Percentiles rank a stretch among this genome's conserved stretches.
phyloP scores from a whole-genome alignment of 1,140 invertebrate genomes.

The Pogonognathellus flavescens region DNA sequence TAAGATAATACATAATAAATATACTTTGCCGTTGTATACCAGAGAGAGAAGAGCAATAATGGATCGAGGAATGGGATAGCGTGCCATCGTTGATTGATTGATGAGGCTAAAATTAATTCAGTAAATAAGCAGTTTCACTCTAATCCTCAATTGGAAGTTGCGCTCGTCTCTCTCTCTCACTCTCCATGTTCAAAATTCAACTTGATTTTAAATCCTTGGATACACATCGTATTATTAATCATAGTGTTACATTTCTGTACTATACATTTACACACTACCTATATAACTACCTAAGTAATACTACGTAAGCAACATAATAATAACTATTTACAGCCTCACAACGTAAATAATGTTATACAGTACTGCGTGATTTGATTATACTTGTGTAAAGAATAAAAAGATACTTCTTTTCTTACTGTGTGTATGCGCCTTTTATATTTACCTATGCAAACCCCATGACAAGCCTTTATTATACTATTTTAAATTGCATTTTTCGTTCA shows the following conservation, averaged over 20 bases:
- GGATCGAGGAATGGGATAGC: slow-evolving; percentile 46
- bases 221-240: neutral
- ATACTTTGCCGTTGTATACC: neutral
- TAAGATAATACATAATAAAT: slow-evolving; percentile 39
- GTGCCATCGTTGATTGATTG: slow-evolving; percentile 64
- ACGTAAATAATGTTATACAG: too few species aligned
- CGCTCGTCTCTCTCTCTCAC: neutral
- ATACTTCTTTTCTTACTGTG: too few species aligned
- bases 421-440: too few species aligned
- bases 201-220: slow-evolving; percentile 26
- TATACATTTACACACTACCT: neutral
- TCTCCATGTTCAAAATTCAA: neutral
- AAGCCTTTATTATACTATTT: too few species aligned
- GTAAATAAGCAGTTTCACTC: slow-evolving; percentile 63
- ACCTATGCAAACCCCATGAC: too few species aligned
- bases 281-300: too few species aligned
- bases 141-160: slow-evolving; percentile 48
- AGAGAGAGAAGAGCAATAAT: slow-evolving; percentile 30
- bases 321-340: too few species aligned
- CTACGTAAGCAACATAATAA: too few species aligned
- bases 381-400: too few species aligned
- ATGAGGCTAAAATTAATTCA: slow-evolving; percentile 65
- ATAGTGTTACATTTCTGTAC: neutral
- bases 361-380: too few species aligned
- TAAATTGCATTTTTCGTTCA: slow-evolving; percentile 1